Percentiles rank a stretch among this genome's conserved stretches.
Evolutionary conservation across 1,140 invertebrate genomes (phyloP).

Genomic region (Drepana arcuata): DNA sequence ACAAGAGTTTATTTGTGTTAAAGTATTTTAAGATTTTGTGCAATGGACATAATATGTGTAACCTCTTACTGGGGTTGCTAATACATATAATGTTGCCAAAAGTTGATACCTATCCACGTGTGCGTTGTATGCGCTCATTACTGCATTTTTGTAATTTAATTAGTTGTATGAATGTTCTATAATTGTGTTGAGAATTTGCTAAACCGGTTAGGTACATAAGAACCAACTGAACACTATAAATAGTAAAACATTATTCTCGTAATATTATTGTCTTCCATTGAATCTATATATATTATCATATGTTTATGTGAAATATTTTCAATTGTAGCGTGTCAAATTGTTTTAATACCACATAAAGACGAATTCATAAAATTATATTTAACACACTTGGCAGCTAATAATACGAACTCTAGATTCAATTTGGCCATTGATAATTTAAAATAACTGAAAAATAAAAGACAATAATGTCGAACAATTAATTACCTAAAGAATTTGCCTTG

Average conservation of each 20-base stretch:
- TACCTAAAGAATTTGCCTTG: slow-evolving; percentile 52
- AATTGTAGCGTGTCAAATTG: slow-evolving; percentile 56
- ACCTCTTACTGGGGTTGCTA: slow-evolving; percentile 24
- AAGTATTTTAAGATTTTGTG: slow-evolving; percentile 60
- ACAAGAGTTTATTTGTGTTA: slow-evolving; percentile 63
- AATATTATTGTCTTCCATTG: slow-evolving; percentile 56
- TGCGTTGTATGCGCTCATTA: slow-evolving; percentile 33
- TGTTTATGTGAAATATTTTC: slow-evolving; percentile 56
- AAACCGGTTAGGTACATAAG: slow-evolving; percentile 14
- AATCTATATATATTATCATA: too few species aligned
- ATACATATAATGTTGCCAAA: slow-evolving; percentile 45
- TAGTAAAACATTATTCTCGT: slow-evolving; percentile 15
- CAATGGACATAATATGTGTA: slow-evolving; percentile 35
- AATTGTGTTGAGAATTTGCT: slow-evolving; percentile 38
- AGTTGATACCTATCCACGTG: slow-evolving; percentile 23
- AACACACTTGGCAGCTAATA: slow-evolving; percentile 23
- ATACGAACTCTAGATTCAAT: slow-evolving; percentile 6
- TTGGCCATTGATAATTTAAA: slow-evolving; percentile 3
- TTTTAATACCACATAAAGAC: slow-evolving; percentile 3
- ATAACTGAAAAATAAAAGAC: slow-evolving; percentile 36
- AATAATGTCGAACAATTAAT: slow-evolving; percentile 36
- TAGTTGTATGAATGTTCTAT: slow-evolving; percentile 39
- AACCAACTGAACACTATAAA: slow-evolving; percentile 13
- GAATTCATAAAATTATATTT: too few species aligned
- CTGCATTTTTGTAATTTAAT: slow-evolving; percentile 66